A percentile compares a stretch with the other conserved stretches of the same genome.
Conservation (phyloP, 2,113 vertebrate genomes). For the Ceyx cyanopectus region DNA sequence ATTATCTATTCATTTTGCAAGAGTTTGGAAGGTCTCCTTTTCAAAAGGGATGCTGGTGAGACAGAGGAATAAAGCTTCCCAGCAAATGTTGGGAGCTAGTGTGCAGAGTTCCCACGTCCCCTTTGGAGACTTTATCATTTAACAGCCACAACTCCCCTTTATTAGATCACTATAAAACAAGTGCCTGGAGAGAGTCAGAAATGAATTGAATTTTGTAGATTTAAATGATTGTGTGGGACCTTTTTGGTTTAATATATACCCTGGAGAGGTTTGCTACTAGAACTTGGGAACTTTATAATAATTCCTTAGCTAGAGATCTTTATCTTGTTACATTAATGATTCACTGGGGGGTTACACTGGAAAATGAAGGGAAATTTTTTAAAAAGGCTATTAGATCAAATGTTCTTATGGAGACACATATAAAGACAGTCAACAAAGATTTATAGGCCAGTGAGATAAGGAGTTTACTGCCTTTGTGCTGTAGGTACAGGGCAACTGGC, state of each 20-base stretch:
- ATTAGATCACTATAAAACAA: slow-evolving; percentile 64
- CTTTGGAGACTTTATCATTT: slow-evolving; percentile 61
- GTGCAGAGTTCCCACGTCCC: background rate
- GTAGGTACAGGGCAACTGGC: background rate
- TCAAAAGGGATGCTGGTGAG: background rate
- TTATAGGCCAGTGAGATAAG: slow-evolving; percentile 14
- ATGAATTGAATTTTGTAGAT: slow-evolving; percentile 69
- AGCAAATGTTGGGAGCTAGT: slow-evolving; percentile 31
- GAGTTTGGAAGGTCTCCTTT: background rate
- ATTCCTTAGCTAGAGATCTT: slow-evolving; percentile 68
- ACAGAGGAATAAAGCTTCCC: slow-evolving; percentile 21
- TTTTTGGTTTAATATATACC: slow-evolving; percentile 65
- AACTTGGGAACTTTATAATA: slow-evolving; percentile 60
- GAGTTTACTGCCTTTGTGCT: slow-evolving; percentile 6
- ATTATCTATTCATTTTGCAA: background rate
- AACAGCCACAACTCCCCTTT: slow-evolving; percentile 54
- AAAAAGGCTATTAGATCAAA: slow-evolving; percentile 49
- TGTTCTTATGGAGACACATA: slow-evolving; percentile 13
- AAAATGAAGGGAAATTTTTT: slow-evolving; percentile 56
- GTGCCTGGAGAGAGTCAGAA: slow-evolving; percentile 56
- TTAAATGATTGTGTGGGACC: slow-evolving; percentile 61
- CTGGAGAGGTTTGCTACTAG: slow-evolving; percentile 45
- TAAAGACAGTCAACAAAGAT: slow-evolving; percentile 66
- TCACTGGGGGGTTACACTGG: slow-evolving; percentile 25
- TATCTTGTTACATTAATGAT: slow-evolving; percentile 69